Base-by-base conservation (phyloP, 2,888 invertebrate genomes). In the Tribolium freemani region DNA sequence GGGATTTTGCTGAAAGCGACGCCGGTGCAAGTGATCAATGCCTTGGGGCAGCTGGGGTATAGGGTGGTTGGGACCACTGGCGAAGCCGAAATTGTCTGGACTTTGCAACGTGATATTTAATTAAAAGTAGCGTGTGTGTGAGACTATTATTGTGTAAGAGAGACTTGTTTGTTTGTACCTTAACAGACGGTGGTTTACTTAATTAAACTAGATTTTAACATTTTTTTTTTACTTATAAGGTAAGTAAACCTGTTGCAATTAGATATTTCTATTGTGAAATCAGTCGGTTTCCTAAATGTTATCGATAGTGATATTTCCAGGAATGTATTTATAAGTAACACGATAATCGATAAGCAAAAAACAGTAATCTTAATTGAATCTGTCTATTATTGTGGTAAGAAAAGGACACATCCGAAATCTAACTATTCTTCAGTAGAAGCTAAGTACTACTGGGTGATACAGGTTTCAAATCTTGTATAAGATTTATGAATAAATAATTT, bases 21-120 rank as follows among this genome's bases (percentile, higher is more conserved):
- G 81, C 93, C 94, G 21, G 85, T 95, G 76, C 86, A 89, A 76
- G 90, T 93, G 78, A 90, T 95, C 66, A 95, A 95, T 84, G 90
- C 93, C 46, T 87, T 95, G 78, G 91, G 92, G 69, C 92, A 93
- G 85, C 88, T 95, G 76, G 94, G 94, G 69, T 95, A 95, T 85
- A 91, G 91, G 83, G 92, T 95, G 53, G 87, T 94, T 75, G 90
- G 92, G 81, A 93, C 92, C 84, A 93, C 94, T 75, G 95, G 95
- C 10, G 95, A 95, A 84, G 88, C 92, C 16, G 95, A 95, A 87
- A 91, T 93, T 80, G 91, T 93, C 78, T 95, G 95, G 95, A 95
- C 95, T 53, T 88, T 95, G 87, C 93, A 93, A 83, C 90, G 94
- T 82, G 94, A 94, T 86, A 84, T 92, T 80, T 94, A 90, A 90